Evolutionary conservation across 2,888 invertebrate genomes (phyloP), one percentile per base, ranked within the genome.

Genomic region (Yponomeuta malinellus): DNA sequence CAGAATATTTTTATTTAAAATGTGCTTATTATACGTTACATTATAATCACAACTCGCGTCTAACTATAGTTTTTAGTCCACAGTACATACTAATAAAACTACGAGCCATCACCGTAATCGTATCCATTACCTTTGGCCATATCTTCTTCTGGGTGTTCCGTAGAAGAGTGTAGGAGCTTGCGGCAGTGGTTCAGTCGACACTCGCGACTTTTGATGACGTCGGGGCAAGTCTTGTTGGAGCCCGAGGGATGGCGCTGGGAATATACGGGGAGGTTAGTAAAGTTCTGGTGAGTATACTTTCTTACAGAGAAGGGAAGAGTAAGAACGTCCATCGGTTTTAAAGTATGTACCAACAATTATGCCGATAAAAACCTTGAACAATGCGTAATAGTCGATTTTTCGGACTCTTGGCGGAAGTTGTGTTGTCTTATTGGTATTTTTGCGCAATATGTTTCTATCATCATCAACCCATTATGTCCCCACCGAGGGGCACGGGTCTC

Each of bases 111-210:
- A 59, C 52, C 52, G 52, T 59, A 59, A 59, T 59, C 52, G 52
- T 59, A 59, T 59, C 6, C 9, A 43, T 43, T 48, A 68, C 48
- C 68, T 68, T 48, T 23, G 48, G 5, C 68, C 9, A 5, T n/a
- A 29, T 69, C 31, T 10, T 69, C 63, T 33, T 70, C n/a, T 10
- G 1, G 9, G 8, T 8, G 48, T 23, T 70, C 37, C 10, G 37
- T n/a, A n/a, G 37, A 10, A n/a, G 37, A 2, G 0, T 33, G 37
- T 10, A n/a, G 33, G 64, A 37, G 69, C 69, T 76, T 78, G 48
- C 79, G 83, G 74, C 90, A 91, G 15, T 59, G 52, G 52, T 12
- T 74, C 1, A 86, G 89, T 64, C 78, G 84, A 77, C 91, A 91
- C 3, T 74, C 71, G 1, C 89, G 86, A 72, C 84, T 88, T 76